A percentile compares a stretch with the other conserved stretches of the same genome.
These are phyloP conservation scores for Epizoanthus stellaris DNA, from an alignment of 92 coral and sea anemone genomes.

Conservation along the genomic window DNA sequence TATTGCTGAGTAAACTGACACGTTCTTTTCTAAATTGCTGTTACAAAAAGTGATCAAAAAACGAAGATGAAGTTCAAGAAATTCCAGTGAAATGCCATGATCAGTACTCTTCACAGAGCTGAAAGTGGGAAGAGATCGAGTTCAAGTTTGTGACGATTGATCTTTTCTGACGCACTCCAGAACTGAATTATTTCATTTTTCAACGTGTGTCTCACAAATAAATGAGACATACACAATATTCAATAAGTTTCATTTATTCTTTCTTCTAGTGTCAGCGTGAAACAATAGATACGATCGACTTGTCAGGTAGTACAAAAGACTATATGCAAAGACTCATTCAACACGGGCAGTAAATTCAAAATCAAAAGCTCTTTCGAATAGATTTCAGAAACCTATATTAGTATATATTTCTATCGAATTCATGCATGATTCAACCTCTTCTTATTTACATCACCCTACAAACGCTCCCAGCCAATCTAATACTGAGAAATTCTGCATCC, in stretches of 20 bases:
- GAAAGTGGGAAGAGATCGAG: too few species aligned
- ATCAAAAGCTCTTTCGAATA: background rate
- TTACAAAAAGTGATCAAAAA: background rate
- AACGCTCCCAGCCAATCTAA: background rate
- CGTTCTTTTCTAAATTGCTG: background rate
- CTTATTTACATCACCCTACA: background rate
- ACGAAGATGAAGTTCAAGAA: too few species aligned
- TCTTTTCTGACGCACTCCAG: background rate
- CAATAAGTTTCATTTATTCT: slow-evolving; percentile 32
- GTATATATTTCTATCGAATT: background rate
- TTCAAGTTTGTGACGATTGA: background rate
- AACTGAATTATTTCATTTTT: background rate
- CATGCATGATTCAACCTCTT: background rate
- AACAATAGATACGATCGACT: background rate
- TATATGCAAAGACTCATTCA: slow-evolving; percentile 18
- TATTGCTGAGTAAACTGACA: slow-evolving; percentile 11
- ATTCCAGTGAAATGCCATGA: too few species aligned
- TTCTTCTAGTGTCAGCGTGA: slow-evolving; percentile 7
- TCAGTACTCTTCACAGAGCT: too few species aligned
- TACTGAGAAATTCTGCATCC: background rate
- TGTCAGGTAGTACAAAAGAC: slow-evolving; percentile 8
- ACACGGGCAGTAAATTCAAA: background rate
- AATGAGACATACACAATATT: background rate
- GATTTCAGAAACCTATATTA: background rate
- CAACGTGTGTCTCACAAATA: background rate